Evolutionary conservation across 2,797 vertebrate species (phyloP).

Genomic region (Poeciliopsis presidionis): DNA sequence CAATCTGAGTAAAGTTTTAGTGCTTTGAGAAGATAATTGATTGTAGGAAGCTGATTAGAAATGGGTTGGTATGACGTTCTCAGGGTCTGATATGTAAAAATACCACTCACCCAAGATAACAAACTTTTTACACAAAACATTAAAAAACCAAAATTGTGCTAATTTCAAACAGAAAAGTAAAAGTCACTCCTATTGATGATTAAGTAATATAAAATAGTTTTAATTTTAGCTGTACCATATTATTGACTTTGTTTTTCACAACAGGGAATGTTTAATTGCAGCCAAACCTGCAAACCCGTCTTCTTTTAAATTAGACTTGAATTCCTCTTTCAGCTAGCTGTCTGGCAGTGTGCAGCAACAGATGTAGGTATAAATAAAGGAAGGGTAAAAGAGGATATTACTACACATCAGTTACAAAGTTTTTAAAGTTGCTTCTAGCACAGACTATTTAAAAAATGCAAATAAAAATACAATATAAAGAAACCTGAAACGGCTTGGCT

Average conservation of each 20-base stretch:
- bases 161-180: background rate
- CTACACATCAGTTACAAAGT: background rate
- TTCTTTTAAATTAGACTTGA: background rate
- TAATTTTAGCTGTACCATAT: background rate
- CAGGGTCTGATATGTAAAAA: background rate
- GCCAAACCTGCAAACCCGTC: background rate
- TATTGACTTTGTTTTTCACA: background rate
- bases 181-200: background rate
- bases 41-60: background rate
- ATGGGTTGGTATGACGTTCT: background rate
- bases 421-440: background rate
- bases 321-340: background rate
- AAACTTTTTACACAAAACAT: background rate
- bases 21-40: conserved; percentile 20
- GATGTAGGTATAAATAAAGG: background rate
- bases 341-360: background rate
- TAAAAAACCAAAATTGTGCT: background rate
- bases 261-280: background rate
- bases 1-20: conserved; percentile 19
- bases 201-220: background rate
- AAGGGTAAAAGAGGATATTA: too few species aligned
- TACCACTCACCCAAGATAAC: background rate
- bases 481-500: background rate
- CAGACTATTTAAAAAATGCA: background rate
- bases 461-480: background rate